A percentile compares a stretch with the other conserved stretches of the same genome.
Conservation (phyloP, 2,797 vertebrate genomes). For the Bovichtus variegatus region DNA sequence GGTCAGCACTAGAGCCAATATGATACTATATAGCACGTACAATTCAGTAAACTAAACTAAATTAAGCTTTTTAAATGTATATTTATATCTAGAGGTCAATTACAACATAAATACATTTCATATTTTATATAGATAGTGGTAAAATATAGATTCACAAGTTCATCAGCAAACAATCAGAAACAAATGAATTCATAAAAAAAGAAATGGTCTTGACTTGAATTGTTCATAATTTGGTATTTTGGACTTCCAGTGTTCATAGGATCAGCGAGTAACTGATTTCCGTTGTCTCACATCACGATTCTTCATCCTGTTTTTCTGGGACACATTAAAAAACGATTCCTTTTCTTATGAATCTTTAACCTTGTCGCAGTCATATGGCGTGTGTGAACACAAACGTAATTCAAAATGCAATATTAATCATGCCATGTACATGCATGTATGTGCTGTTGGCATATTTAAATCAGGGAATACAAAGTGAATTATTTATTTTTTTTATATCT, state of each 20-base stretch:
- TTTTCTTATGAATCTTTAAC: neutral
- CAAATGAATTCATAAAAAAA: no score
- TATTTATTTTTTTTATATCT: neutral
- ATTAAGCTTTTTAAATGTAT: neutral
- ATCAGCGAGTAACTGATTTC: no score
- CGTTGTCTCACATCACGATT: no score
- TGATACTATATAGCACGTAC: no score
- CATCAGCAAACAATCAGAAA: no score
- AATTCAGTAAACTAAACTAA: no score
- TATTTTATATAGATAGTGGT: no score
- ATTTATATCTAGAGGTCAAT: neutral
- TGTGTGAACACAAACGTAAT: neutral
- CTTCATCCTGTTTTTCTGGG: neutral
- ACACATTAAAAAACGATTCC: neutral
- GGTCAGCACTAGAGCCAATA: no score
- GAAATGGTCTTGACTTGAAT: no score
- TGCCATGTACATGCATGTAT: neutral
- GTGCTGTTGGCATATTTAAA: neutral
- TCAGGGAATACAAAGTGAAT: neutral
- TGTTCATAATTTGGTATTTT: no score
- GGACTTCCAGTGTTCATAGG: no score
- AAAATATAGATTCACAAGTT: no score
- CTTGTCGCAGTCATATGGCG: neutral
- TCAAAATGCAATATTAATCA: neutral
- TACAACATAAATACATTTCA: neutral